Percentiles rank a stretch among this genome's conserved stretches.
phyloP scores from a whole-genome alignment of 2,888 invertebrate genomes.

The Aphidius colemani region DNA sequence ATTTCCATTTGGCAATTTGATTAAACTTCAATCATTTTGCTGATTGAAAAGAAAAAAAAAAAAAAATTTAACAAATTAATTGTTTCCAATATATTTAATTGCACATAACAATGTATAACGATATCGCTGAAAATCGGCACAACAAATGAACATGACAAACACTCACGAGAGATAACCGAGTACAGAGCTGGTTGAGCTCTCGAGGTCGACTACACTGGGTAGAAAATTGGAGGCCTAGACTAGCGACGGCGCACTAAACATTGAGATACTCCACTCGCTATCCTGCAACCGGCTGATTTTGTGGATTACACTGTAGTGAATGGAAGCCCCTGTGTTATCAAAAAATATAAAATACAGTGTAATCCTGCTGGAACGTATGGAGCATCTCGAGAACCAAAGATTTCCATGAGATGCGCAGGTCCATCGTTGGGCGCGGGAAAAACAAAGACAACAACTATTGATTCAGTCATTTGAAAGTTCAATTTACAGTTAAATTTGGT shows the following conservation, averaged over 20 bases:
- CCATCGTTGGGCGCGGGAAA: conserved; percentile 25
- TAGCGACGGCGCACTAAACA: conserved; percentile 47
- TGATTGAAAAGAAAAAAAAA: no score
- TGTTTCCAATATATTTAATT: no score
- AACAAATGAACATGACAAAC: conserved; percentile 15
- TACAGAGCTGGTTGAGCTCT: conserved; percentile 44
- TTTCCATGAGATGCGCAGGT: conserved; percentile 28
- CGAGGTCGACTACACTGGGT: conserved; percentile 54
- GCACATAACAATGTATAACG: no score
- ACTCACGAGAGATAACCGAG: conserved; percentile 26
- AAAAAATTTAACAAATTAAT: no score
- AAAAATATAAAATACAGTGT: conserved; percentile 28
- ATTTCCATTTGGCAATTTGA: no score
- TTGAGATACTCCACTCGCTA: conserved; percentile 47
- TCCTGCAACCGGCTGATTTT: conserved; percentile 48
- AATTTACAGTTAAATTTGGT: neutral
- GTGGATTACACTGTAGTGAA: conserved; percentile 44
- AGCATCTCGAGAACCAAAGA: conserved; percentile 37
- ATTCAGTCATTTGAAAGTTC: neutral
- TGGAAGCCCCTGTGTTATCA: neutral
- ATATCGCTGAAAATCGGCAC: conserved; percentile 21
- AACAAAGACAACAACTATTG: conserved; percentile 15
- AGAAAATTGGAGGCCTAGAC: conserved; percentile 49
- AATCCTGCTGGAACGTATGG: conserved; percentile 37
- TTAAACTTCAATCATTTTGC: no score